Evolutionary conservation across 1,140 invertebrate genomes (phyloP).

Genomic region (Himalopsyche phryganea): DNA sequence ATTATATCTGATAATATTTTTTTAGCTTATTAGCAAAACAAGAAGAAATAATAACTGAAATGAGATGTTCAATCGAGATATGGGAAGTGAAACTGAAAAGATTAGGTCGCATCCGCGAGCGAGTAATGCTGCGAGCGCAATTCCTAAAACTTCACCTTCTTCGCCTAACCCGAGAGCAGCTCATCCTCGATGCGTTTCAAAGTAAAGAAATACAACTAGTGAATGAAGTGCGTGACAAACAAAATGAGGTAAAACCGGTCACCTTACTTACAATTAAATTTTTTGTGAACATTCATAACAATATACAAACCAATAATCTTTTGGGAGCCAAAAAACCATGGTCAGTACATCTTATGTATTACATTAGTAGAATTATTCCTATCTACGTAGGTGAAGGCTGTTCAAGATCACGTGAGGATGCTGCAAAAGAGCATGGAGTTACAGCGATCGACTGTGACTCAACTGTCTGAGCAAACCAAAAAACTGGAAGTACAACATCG

Average conservation of each 20-base stretch:
- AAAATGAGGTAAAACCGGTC: conserved; percentile 51
- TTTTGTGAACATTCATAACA: too few species aligned
- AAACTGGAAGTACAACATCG: conserved; percentile 53
- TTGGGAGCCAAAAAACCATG: too few species aligned
- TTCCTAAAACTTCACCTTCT: conserved; percentile 64
- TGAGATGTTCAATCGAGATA: conserved; percentile 55
- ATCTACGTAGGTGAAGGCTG: conserved; percentile 43
- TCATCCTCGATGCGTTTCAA: conserved; percentile 73
- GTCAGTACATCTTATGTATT: too few species aligned
- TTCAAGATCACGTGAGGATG: conserved; percentile 50
- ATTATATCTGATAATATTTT: too few species aligned
- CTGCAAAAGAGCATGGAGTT: conserved; percentile 58
- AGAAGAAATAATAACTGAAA: conserved; percentile 57
- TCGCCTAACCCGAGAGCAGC: conserved; percentile 75
- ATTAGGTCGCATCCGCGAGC: conserved; percentile 59
- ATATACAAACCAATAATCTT: too few species aligned
- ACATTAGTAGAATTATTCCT: too few species aligned
- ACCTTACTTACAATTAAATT: conserved; percentile 1
- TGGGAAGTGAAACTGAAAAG: conserved; percentile 66
- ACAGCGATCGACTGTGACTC: conserved; percentile 54
- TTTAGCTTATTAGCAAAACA: conserved; percentile 55
- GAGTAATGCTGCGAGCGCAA: conserved; percentile 61
- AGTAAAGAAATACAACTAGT: conserved; percentile 64
- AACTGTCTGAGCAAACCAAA: conserved; percentile 56
- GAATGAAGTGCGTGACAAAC: conserved; percentile 57